These are phyloP conservation scores for Proisotoma minuta DNA, from an alignment of 2,888 invertebrate genomes.

Conservation along the genomic window DNA sequence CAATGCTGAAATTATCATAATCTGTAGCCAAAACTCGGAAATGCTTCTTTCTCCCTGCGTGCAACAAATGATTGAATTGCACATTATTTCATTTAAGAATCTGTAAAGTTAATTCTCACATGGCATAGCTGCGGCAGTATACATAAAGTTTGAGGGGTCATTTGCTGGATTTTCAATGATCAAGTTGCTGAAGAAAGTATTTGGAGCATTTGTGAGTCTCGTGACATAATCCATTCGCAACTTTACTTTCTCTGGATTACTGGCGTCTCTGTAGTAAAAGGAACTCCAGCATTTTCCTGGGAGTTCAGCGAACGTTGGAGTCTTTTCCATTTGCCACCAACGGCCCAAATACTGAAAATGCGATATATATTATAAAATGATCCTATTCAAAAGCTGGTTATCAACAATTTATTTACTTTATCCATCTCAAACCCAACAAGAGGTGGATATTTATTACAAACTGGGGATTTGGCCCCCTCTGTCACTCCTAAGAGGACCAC, in stretches of 20 bases:
- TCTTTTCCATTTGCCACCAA: constrained; percentile 49
- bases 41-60: constrained; percentile 48
- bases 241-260: constrained; percentile 48
- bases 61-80: neutral
- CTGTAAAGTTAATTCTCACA: constrained; percentile 20
- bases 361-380: neutral
- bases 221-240: constrained; percentile 48
- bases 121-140: constrained; percentile 39
- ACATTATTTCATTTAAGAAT: neutral
- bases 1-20: constrained; percentile 48
- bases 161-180: constrained; percentile 36
- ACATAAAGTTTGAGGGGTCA: constrained; percentile 39
- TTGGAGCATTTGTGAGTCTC: constrained; percentile 44
- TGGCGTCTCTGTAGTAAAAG: constrained; percentile 47
- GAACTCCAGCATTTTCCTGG: constrained; percentile 49
- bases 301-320: constrained; percentile 47
- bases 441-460: constrained; percentile 46
- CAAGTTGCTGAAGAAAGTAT: constrained; percentile 37
- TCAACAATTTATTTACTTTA: constrained; percentile 32
- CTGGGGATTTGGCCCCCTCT: constrained; percentile 28
- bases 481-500: constrained; percentile 5
- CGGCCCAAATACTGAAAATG: constrained; percentile 47
- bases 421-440: constrained; percentile 47
- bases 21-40: constrained; percentile 48
- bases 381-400: neutral